Conservation (phyloP, 2,888 invertebrate genomes). For the Chymomyza amoena region DNA sequence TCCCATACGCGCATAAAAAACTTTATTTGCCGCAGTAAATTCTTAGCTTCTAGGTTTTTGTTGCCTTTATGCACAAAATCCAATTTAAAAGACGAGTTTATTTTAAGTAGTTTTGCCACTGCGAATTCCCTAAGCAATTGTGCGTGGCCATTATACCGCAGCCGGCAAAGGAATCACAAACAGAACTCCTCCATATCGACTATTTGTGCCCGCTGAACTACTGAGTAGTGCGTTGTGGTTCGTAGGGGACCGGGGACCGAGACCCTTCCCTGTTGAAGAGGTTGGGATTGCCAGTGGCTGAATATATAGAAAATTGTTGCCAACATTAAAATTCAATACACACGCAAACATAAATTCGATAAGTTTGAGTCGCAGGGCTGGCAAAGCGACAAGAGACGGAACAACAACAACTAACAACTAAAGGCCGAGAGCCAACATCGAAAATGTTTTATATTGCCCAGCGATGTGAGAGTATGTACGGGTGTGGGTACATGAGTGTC, state of each 20-base stretch:
- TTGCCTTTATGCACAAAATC: conserved; percentile 47
- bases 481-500: conserved; percentile 14
- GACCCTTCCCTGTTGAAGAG: background rate
- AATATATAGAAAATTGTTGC: conserved; percentile 37
- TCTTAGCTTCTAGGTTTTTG: conserved; percentile 5
- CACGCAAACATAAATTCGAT: conserved; percentile 69
- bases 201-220: background rate
- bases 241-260: too few relatives aligned
- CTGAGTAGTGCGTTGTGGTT: background rate
- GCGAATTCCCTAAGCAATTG: conserved; percentile 55
- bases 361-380: conserved; percentile 48
- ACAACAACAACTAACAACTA: conserved; percentile 35
- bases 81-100: conserved; percentile 62
- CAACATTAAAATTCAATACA: conserved; percentile 69
- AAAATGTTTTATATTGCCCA: conserved; percentile 64
- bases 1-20: background rate
- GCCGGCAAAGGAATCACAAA: background rate
- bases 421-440: conserved; percentile 36
- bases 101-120: conserved; percentile 61
- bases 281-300: background rate
- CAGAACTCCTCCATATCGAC: background rate
- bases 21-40: conserved; percentile 31
- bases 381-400: background rate
- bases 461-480: conserved; percentile 48
- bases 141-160: conserved; percentile 30